These are phyloP conservation scores for Asbolus verrucosus DNA, from an alignment of 1,140 invertebrate genomes.

Conservation along the genomic window DNA sequence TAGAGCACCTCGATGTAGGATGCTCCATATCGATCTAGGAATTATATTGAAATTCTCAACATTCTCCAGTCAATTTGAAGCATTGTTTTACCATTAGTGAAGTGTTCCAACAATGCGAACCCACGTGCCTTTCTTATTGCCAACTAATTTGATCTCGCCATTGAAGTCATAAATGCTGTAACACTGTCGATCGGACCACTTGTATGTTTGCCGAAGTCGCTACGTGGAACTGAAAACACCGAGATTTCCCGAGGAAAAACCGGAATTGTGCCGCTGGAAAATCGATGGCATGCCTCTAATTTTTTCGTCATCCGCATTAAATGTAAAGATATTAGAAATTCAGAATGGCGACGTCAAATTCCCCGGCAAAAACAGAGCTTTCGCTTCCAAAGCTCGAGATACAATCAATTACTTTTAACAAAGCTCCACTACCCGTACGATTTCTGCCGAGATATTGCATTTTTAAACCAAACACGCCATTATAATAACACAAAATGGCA, in stretches of 20 bases:
- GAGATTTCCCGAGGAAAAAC: too few relatives aligned
- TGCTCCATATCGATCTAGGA: constrained; percentile 40
- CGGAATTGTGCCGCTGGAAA: too few relatives aligned
- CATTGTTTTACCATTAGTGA: constrained; percentile 46
- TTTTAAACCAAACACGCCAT: not conserved
- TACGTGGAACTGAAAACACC: too few relatives aligned
- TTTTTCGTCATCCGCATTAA: too few relatives aligned
- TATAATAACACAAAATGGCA: constrained; percentile 1
- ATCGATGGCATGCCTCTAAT: too few relatives aligned
- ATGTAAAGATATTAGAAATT: too few relatives aligned
- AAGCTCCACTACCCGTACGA: too few relatives aligned
- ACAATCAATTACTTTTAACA: constrained; percentile 5
- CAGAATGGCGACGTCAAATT: too few relatives aligned
- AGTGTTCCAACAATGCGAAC: constrained; percentile 39
- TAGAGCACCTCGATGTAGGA: constrained; percentile 31
- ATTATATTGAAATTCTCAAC: constrained; percentile 43
- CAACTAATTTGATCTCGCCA: constrained; percentile 33
- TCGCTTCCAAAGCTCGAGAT: not conserved
- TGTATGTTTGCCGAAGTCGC: not conserved
- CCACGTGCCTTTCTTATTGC: constrained; percentile 41
- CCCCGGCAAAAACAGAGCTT: not conserved
- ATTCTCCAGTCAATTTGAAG: constrained; percentile 44
- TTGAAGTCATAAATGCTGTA: constrained; percentile 16
- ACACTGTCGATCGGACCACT: not conserved
- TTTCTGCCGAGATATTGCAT: not conserved